Evolutionary conservation across 2,888 invertebrate genomes (phyloP), one percentile per base, ranked within the genome.

Genomic region (Macrophya annulata): DNA sequence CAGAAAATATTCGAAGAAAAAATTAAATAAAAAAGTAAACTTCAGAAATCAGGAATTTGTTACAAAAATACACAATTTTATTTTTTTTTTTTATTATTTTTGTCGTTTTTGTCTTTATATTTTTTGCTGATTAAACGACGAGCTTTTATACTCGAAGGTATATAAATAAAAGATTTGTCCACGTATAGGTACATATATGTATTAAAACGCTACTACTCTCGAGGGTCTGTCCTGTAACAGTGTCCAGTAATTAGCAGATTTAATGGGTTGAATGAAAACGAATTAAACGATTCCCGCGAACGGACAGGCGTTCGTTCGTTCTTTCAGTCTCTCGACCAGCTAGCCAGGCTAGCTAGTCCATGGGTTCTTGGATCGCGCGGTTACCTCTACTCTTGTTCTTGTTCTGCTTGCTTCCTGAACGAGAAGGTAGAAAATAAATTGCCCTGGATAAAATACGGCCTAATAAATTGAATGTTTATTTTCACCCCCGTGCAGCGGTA

Each of bases 381-480:
- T 45, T 21, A 74, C 45, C n/a, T 45, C 21, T 25, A 10, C 45
- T 4, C 45, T 31, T 9, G 40, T 40, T 21, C 25, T 71, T 37
- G 25, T 8, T 59, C 25, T 48, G 25, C 4, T 62, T 12, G 72
- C 72, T 74, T 45, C 37, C 77, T 25, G 77, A 77, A 77, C 25
- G 12, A 55, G 55, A 77, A 31, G 51, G 77, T 77, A 25, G 55
- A 51, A 77, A 77, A 77, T 77, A 55, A 77, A 77, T 77, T 77
- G 77, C 77, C 77, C 37, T 17, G 51, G 55, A 77, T 77, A 77
- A 77, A 77, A 77, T 77, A 77, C 55, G 25, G 51, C 17, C 55
- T 77, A 77, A 77, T 77, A 77, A 77, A 77, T 77, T 77, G 77
- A 77, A 77, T 55, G 77, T 77, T 77, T 77, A 77, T 77, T 77